phyloP scores from a whole-genome alignment of 2,113 vertebrate genomes.

The Canis aureus region DNA sequence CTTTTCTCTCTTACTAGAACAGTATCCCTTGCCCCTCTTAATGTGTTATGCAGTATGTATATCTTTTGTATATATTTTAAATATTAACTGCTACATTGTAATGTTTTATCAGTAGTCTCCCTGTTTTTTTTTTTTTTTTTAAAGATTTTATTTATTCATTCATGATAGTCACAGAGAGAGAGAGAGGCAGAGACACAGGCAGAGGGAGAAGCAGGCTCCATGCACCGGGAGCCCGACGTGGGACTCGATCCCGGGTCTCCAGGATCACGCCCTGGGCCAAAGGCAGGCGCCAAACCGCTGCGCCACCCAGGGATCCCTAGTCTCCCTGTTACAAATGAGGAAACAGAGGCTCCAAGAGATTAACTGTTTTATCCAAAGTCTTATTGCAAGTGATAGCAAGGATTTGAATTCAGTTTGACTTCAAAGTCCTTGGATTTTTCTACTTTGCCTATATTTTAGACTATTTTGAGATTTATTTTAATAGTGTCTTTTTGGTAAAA shows the following conservation, averaged over 20 bases:
- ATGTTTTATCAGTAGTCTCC: neutral
- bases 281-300: too few relatives aligned
- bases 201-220: too few relatives aligned
- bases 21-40: neutral
- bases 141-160: too few relatives aligned
- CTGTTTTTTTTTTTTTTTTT: neutral
- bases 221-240: too few relatives aligned
- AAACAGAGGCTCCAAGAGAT: slow-evolving; percentile 41
- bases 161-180: too few relatives aligned
- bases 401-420: slow-evolving; percentile 62
- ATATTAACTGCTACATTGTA: neutral
- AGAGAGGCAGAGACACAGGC: too few relatives aligned
- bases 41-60: neutral
- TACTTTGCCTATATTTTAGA: neutral
- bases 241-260: too few relatives aligned
- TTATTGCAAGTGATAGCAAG: neutral
- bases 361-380: slow-evolving; percentile 38
- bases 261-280: too few relatives aligned
- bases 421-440: slow-evolving; percentile 14
- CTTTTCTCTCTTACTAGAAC: neutral
- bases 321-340: slow-evolving; percentile 26
- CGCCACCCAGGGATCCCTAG: neutral
- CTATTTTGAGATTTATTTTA: slow-evolving; percentile 18
- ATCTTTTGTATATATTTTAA: slow-evolving; percentile 37
- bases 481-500: slow-evolving; percentile 41